Base-by-base conservation (phyloP, 1,140 invertebrate species). In the Habropoda laboriosa region DNA sequence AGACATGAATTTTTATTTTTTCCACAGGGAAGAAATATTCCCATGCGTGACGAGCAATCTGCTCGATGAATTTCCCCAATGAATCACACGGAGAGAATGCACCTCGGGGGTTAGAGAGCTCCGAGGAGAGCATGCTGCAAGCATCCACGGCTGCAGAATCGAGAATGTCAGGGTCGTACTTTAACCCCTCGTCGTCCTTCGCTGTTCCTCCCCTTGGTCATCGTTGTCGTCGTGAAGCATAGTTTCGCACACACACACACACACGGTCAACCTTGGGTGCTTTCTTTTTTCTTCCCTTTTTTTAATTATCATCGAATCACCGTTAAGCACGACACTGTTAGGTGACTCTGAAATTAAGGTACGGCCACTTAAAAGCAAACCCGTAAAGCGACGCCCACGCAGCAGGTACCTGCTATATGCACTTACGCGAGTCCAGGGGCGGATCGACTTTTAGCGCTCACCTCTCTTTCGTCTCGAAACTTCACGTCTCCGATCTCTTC, bases 321-420 rank as follows among this genome's bases (percentile, higher is more conserved):
- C 82, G 77, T 82, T 82, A 77, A 82, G 45, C 76, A 74, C 76
- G 81, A 84, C 80, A 85, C 71, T 88, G 79, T 81, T 80, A 79
- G 73, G 83, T 63, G 61, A 64, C 68, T 74, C 74, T 68, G 51
- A 38, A 78, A 82, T 83, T 80, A 79, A 85, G 73, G 67, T 73
- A 85, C 83, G 57, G 68, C 82, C 87, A 86, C 82, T 89, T 88
- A 87, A 87, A 83, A 66, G 81, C 78, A 80, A 75, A 86, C 81
- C 87, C 82, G 86, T 89, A 87, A 89, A 89, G 76, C 79, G 79
- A 89, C 87, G 88, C 88, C 88, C 81, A 89, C 88, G 83, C 88
- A 61, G 47, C 55, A 30, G 74, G 83, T 86, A 82, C 80, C 70
- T 79, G 80, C 63, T 82, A 45, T 73, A 57, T 78, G 61, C 61